Percentiles rank a stretch among this genome's conserved stretches.
Conservation (phyloP, 2,113 vertebrate species). For the Macquaria ambigua region DNA sequence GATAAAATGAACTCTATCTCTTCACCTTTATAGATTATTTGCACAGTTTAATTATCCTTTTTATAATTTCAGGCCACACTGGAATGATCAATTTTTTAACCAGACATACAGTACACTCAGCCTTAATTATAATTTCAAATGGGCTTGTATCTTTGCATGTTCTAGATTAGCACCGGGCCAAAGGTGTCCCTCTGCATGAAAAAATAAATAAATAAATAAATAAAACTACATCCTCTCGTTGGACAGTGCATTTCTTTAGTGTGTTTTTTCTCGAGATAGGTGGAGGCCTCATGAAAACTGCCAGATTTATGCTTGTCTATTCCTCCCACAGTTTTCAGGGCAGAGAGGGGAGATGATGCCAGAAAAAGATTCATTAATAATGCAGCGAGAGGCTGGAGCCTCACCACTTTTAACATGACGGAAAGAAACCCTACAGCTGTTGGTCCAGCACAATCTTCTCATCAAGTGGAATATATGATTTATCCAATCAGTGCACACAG, state of each 20-base stretch:
- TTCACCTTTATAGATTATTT: background rate
- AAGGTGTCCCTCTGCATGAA: background rate
- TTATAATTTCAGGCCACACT: background rate
- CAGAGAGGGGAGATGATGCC: slow-evolving; percentile 68
- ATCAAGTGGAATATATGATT: slow-evolving; percentile 14
- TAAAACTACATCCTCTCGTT: background rate
- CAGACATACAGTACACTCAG: background rate
- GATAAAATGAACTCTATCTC: background rate
- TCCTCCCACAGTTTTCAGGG: slow-evolving; percentile 62
- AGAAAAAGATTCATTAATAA: slow-evolving; percentile 82
- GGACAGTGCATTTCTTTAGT: slow-evolving; percentile 5
- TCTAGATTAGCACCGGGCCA: background rate
- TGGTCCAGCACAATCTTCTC: slow-evolving; percentile 39
- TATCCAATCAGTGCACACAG: slow-evolving; percentile 8
- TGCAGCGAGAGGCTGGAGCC: slow-evolving; percentile 74
- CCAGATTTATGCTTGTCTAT: slow-evolving; percentile 59
- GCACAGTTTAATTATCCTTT: background rate
- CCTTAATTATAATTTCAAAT: background rate
- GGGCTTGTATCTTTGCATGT: slow-evolving; percentile 6
- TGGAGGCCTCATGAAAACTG: slow-evolving; percentile 44
- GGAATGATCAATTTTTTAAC: background rate
- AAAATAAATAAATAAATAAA: background rate
- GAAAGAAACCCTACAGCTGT: slow-evolving; percentile 41
- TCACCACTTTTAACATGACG: slow-evolving; percentile 66
- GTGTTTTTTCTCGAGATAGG: slow-evolving; percentile 31